Percentiles rank a stretch among this genome's conserved stretches.
Conservation (phyloP, 2,113 vertebrate species). For the Myxocyprinus asiaticus region DNA sequence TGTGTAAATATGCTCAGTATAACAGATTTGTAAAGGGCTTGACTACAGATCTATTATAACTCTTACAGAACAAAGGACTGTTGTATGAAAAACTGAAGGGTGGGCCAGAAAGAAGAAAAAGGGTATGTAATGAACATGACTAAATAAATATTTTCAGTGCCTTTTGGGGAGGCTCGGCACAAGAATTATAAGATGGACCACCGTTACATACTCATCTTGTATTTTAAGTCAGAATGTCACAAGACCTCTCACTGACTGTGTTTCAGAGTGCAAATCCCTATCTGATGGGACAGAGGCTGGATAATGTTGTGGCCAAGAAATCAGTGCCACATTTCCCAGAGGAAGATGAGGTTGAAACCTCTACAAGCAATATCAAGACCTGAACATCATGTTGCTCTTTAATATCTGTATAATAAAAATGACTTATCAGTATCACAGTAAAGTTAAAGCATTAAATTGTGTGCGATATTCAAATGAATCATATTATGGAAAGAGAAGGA, state of each 20-base stretch:
- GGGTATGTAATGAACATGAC: constrained; percentile 74
- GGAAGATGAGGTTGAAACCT: constrained; percentile 74
- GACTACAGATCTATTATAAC: constrained; percentile 30
- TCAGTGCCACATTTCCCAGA: constrained; percentile 93
- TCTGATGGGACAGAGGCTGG: constrained; percentile 90
- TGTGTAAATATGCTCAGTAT: no score
- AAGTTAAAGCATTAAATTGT: not conserved
- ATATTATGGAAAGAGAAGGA: constrained; percentile 1
- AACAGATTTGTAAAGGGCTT: no score
- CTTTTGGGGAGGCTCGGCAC: no score
- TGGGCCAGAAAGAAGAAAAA: constrained; percentile 87
- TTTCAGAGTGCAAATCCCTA: constrained; percentile 89
- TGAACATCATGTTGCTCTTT: constrained; percentile 48
- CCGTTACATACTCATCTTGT: not conserved
- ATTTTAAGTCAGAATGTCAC: constrained; percentile 20
- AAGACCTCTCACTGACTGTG: constrained; percentile 1
- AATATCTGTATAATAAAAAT: constrained; percentile 11
- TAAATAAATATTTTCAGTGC: constrained; percentile 23
- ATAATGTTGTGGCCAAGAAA: constrained; percentile 97
- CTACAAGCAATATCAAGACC: constrained; percentile 61
- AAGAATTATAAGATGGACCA: not conserved
- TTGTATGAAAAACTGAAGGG: constrained; percentile 90
- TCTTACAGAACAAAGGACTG: constrained; percentile 87
- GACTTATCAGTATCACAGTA: constrained; percentile 18
- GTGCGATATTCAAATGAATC: constrained; percentile 8